Evolutionary conservation across 64 coral and sea anemone species (phyloP), one percentile per base, ranked within the genome.

Genomic region (Dendronephthya gigantea): DNA sequence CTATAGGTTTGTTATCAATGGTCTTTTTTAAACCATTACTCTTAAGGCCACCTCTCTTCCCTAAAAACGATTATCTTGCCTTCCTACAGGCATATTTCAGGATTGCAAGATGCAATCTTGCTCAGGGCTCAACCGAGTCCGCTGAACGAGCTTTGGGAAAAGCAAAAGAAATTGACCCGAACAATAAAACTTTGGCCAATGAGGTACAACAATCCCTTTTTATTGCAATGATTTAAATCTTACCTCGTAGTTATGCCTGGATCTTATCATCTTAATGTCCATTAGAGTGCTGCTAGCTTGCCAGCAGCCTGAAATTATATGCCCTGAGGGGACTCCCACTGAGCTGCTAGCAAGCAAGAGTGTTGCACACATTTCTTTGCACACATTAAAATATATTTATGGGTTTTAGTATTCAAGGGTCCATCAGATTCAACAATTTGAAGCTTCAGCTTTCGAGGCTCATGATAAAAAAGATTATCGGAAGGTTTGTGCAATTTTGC

Each of bases 391-490:
- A 45, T 45, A 11, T 45, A 23, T 19, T 62, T 15, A n/a, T 62
- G 55, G 8, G 17, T 62, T 79, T 34, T 39, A 79, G 72, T 79
- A 79, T 9, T 79, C 72, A 79, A 79, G 72, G 37, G 72, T 79
- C 14, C 72, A 79, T 79, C 72, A 79, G 29, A 79, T 93, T 5
- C 92, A 91, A 88, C 89, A 93, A 41, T 98, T 85, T 85, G 95
- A 98, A 69, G 84, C 87, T 52, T 69, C 82, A 66, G 92, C 95
- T 49, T 98, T 91, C 83, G 87, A 93, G 82, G 95, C 95, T 45
- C 86, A 93, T 59, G 88, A 91, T 74, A 91, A 93, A 56, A 68
- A 93, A 43, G 95, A 98, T 89, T 98, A 85, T 83, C 91, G 92
- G 82, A 98, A 98, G 92, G 95, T 98, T 39, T 65, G 39, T 70